Conservation (phyloP, 30 jellyfish, hydroid and myxozoan genomes). For the Cassiopea xamachana region DNA sequence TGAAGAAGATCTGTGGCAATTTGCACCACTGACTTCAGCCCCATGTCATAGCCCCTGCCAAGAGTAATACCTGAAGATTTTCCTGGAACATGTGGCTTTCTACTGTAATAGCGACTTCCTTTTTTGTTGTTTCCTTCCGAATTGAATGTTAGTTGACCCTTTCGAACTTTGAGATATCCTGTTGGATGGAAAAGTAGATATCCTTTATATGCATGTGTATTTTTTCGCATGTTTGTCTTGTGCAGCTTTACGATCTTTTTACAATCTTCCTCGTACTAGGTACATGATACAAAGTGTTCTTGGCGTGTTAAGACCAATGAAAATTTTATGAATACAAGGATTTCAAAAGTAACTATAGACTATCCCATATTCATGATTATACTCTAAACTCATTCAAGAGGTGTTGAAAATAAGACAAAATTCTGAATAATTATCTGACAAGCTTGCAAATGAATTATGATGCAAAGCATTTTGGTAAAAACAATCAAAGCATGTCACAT, state of each 20-base stretch:
- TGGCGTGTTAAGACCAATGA: not conserved
- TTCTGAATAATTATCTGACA: no score
- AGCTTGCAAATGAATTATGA: no score
- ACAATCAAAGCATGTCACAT: no score
- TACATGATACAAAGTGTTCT: not conserved
- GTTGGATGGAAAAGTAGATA: not conserved
- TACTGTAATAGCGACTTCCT: constrained; percentile 63
- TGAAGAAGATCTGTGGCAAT: constrained; percentile 46
- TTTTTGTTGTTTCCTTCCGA: constrained; percentile 78
- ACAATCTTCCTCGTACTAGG: not conserved
- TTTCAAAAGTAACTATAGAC: not conserved
- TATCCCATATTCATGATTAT: no score
- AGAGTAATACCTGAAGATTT: constrained; percentile 77
- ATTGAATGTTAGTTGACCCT: constrained; percentile 77
- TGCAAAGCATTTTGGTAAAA: no score
- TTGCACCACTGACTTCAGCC: constrained; percentile 53
- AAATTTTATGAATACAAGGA: not conserved
- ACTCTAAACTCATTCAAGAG: no score
- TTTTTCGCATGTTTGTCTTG: not conserved
- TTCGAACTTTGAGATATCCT: constrained; percentile 55
- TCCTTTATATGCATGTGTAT: not conserved
- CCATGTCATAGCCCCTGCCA: constrained; percentile 86
- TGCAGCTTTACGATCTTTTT: not conserved
- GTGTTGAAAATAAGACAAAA: no score
- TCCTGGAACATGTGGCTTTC: constrained; percentile 77